Evolutionary conservation across 2,888 invertebrate genomes (phyloP).

Genomic region (Dendrolimus pini): DNA sequence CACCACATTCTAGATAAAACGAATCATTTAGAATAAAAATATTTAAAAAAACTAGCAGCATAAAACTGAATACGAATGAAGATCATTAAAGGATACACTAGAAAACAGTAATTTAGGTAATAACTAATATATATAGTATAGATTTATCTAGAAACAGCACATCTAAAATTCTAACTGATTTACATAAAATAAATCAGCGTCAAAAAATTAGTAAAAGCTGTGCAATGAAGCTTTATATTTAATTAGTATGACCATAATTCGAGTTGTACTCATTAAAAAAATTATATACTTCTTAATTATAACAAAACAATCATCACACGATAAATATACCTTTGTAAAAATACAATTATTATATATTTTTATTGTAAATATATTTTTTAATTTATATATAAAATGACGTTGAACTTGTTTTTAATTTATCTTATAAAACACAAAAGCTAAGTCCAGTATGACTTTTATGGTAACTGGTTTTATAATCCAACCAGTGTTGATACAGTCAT

Average conservation of each 20-base stretch:
- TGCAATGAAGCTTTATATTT: slow-evolving; percentile 13
- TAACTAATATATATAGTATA: too few species aligned
- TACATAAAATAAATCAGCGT: not conserved
- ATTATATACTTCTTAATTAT: slow-evolving; percentile 31
- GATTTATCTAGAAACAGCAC: not conserved
- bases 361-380: slow-evolving; percentile 25
- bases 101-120: too few species aligned
- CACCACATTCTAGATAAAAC: slow-evolving; percentile 1
- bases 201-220: slow-evolving; percentile 8
- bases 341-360: slow-evolving; percentile 43
- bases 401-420: slow-evolving; percentile 12
- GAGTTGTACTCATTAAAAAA: slow-evolving; percentile 28
- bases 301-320: slow-evolving; percentile 68
- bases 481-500: not conserved
- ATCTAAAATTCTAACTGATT: not conserved
- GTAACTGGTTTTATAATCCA: slow-evolving; percentile 1
- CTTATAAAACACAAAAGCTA: too few species aligned
- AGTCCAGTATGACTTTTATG: too few species aligned
- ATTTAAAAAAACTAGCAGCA: not conserved
- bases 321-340: slow-evolving; percentile 55
- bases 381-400: slow-evolving; percentile 17
- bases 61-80: too few species aligned
- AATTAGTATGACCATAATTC: slow-evolving; percentile 39
- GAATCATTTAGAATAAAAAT: not conserved
- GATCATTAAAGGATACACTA: too few species aligned